These are phyloP conservation scores for Pomatorhinus ruficollis DNA, from an alignment of 2,113 vertebrate genomes.

Conservation along the genomic window DNA sequence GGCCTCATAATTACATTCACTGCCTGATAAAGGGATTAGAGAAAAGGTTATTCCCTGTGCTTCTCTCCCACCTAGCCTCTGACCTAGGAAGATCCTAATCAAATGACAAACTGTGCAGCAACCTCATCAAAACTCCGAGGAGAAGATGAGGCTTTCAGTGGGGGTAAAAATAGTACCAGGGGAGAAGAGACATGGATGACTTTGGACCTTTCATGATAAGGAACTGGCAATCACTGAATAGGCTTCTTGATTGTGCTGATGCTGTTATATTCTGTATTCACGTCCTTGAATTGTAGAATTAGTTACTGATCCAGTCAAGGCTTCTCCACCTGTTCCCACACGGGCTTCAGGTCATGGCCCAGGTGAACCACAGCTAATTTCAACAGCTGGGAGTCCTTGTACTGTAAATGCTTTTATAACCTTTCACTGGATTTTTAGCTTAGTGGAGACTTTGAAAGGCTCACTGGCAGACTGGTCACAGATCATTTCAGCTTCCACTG, in stretches of 20 bases:
- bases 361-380: background rate
- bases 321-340: background rate
- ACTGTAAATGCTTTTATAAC: background rate
- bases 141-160: background rate
- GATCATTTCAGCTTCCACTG: background rate
- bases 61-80: background rate
- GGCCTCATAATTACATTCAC: background rate
- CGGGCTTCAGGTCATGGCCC: background rate
- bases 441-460: background rate
- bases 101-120: background rate
- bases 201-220: conserved; percentile 18
- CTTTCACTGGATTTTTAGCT: background rate
- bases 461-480: background rate
- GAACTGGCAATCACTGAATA: background rate
- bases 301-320: background rate
- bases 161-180: background rate
- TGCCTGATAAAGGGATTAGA: background rate
- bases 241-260: conserved; percentile 37
- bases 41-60: background rate
- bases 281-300: background rate
- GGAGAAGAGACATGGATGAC: background rate
- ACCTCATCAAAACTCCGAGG: background rate
- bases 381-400: background rate
- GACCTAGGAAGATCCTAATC: background rate
- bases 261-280: background rate